Evolutionary conservation across 2,888 invertebrate species (phyloP), one percentile per base, ranked within the genome.

Genomic region (Schrankia costaestrigalis): DNA sequence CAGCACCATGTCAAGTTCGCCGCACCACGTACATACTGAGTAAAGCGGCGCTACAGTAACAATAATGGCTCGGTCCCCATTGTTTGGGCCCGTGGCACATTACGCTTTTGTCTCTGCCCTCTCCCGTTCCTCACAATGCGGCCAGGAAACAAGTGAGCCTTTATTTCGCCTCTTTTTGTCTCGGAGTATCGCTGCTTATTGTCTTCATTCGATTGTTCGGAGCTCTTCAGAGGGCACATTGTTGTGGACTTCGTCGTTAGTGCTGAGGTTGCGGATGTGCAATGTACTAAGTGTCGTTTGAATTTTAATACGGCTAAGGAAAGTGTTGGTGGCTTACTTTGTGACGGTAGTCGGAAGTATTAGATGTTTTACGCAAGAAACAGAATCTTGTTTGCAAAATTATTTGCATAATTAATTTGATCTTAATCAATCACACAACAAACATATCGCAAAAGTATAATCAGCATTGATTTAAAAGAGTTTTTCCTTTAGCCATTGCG

Each of bases 191-290:
- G 88, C 85, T 87, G 87, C 85, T 88, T 88, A 89, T 89, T 89
- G 89, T 89, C 88, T 89, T 87, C 89, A 88, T 88, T 88, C 88
- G 89, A 89, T 89, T 89, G 89, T 89, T 88, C 88, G 84, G 79
- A 75, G 82, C 86, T 87, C 86, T 85, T 85, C 85, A 82, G 79
- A 85, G 84, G 85, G 87, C 80, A 83, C 84, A 87, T 87, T 87
- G 87, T 87, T 86, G 83, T 82, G 81, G 83, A 82, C 76, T 68
- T 64, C 72, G 81, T 84, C 81, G 85, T 84, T 83, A 83, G 82
- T 79, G 80, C 84, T 77, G 83, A 81, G 78, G 78, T 78, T 63
- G 82, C 84, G 85, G 83, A 84, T 85, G 83, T 81, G 77, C 78
- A 71, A 76, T 75, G 82, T 73, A 77, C 79, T 78, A 78, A 79